These are phyloP conservation scores for Drosophila antonietae DNA, from an alignment of 2,888 invertebrate genomes.

Conservation along the genomic window DNA sequence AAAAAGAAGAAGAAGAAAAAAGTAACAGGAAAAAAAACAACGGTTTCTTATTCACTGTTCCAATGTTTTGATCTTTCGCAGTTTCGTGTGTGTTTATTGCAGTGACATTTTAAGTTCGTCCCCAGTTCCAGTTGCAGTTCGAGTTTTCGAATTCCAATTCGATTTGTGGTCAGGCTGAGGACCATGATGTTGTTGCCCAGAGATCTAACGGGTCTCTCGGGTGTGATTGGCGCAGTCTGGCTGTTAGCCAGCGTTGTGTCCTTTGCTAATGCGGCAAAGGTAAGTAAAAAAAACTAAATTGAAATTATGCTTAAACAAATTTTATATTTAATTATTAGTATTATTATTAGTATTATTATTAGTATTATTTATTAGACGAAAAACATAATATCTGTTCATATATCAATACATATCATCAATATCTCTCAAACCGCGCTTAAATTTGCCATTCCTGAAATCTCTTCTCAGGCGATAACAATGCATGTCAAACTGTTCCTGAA, in stretches of 20 bases:
- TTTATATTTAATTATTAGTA: neutral
- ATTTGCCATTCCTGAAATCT: neutral
- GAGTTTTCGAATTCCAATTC: constrained; percentile 16
- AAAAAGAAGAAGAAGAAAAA: neutral
- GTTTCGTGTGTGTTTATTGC: constrained; percentile 72
- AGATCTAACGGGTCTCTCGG: constrained; percentile 83
- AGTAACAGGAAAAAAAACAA: constrained; percentile 1
- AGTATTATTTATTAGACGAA: neutral
- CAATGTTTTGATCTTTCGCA: constrained; percentile 64
- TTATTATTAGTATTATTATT: neutral
- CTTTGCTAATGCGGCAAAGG: constrained; percentile 78
- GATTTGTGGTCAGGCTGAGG: constrained; percentile 49
- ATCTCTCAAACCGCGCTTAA: too few species aligned
- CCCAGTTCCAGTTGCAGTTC: constrained; percentile 22
- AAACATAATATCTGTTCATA: neutral
- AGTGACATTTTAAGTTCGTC: constrained; percentile 55
- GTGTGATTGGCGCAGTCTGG: constrained; percentile 77
- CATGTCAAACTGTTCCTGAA: constrained; percentile 19
- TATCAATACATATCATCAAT: neutral
- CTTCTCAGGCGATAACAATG: neutral
- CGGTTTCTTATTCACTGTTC: constrained; percentile 26
- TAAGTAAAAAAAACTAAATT: constrained; percentile 75
- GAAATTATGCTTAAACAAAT: neutral
- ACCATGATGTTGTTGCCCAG: constrained; percentile 83
- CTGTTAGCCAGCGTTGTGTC: constrained; percentile 74